These are phyloP conservation scores for Gnatocerus cornutus DNA, from an alignment of 2,888 invertebrate species.

Conservation along the genomic window DNA sequence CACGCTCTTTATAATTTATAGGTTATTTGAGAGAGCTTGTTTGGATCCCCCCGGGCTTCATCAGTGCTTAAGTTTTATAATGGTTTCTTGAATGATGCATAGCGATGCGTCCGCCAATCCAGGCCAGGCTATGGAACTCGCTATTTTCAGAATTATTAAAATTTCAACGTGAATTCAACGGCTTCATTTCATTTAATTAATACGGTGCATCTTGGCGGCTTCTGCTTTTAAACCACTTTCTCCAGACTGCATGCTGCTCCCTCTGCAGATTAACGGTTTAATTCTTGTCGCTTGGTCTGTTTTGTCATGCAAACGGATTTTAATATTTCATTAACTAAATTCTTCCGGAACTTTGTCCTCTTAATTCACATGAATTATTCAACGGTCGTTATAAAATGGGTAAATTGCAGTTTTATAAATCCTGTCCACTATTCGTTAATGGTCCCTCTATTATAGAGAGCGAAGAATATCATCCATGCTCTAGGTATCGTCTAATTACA, in stretches of 20 bases:
- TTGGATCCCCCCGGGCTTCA: slow-evolving; percentile 59
- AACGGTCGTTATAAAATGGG: slow-evolving; percentile 54
- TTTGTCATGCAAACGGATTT: slow-evolving; percentile 57
- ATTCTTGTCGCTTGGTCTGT: slow-evolving; percentile 54
- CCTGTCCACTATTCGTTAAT: slow-evolving; percentile 31
- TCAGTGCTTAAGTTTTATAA: slow-evolving; percentile 64
- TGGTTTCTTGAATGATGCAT: slow-evolving; percentile 64
- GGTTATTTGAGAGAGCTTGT: slow-evolving; percentile 60
- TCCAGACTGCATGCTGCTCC: slow-evolving; percentile 48
- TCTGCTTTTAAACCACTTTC: slow-evolving; percentile 28
- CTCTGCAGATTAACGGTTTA: slow-evolving; percentile 56
- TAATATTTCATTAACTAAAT: slow-evolving; percentile 62
- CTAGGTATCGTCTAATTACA: too few relatives aligned
- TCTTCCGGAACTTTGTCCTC: slow-evolving; percentile 58
- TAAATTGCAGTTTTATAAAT: slow-evolving; percentile 57
- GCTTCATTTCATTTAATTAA: slow-evolving; percentile 59
- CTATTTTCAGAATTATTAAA: slow-evolving; percentile 63
- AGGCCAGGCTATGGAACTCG: slow-evolving; percentile 29
- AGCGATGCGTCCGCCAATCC: slow-evolving; percentile 50
- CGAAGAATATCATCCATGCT: too few relatives aligned
- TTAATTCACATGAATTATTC: slow-evolving; percentile 61
- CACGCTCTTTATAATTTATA: slow-evolving; percentile 60
- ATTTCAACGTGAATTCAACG: slow-evolving; percentile 57
- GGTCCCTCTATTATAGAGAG: neutral
- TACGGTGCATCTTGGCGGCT: slow-evolving; percentile 51